Conservation (phyloP, 2,113 vertebrate species). For the Ammodytes dubius region DNA sequence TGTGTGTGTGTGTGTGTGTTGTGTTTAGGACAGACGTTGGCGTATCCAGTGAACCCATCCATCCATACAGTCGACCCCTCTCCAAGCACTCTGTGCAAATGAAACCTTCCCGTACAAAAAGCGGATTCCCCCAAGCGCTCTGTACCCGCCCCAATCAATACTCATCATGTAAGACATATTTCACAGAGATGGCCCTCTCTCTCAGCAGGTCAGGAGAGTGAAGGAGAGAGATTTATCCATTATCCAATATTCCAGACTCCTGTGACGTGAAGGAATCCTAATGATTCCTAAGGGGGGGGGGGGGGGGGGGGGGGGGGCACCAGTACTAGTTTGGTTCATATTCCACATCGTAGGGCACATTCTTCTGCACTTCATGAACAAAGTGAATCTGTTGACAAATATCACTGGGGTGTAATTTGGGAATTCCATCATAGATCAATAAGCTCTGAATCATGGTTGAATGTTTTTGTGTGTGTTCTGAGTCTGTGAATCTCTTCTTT, state of each 20-base stretch:
- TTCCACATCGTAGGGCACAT: neutral
- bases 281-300: neutral
- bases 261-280: conserved; percentile 34
- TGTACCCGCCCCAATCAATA: conserved; percentile 71
- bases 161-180: conserved; percentile 80
- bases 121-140: conserved; percentile 37
- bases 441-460: conserved; percentile 22
- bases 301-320: neutral
- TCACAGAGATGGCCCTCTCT: conserved; percentile 62
- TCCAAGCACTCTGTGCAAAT: conserved; percentile 55
- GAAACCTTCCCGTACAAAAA: conserved; percentile 58
- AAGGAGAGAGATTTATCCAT: conserved; percentile 46
- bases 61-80: conserved; percentile 29
- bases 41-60: conserved; percentile 36
- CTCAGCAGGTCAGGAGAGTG: conserved; percentile 46
- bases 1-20: neutral
- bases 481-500: conserved; percentile 31
- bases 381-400: conserved; percentile 26
- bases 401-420: conserved; percentile 48
- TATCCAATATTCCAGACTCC: conserved; percentile 45
- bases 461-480: conserved; percentile 21
- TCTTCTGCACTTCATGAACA: conserved; percentile 11
- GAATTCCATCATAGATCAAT: conserved; percentile 42
- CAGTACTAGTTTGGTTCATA: neutral
- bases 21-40: conserved; percentile 5